Conservation (phyloP, 2,888 invertebrate species). For the Salpingus planirostris region DNA sequence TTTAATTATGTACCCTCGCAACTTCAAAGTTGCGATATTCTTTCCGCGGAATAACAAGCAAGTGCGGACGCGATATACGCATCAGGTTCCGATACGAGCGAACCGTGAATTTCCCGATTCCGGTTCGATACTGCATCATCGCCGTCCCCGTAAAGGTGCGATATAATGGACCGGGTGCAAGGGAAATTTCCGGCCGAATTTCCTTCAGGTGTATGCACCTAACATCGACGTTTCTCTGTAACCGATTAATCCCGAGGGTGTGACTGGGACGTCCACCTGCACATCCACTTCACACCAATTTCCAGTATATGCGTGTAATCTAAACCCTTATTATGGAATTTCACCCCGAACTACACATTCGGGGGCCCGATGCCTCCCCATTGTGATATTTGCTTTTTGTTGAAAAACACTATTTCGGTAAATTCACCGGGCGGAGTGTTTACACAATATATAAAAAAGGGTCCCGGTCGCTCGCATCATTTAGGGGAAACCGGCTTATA, state of each 20-base stretch:
- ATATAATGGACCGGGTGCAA: too few species aligned
- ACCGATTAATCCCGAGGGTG: too few species aligned
- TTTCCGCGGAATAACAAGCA: too few species aligned
- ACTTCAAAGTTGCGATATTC: conserved; percentile 7
- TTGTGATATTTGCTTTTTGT: conserved; percentile 34
- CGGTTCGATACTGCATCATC: too few species aligned
- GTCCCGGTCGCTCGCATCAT: conserved; percentile 16
- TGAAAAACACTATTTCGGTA: conserved; percentile 33
- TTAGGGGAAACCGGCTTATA: conserved; percentile 22
- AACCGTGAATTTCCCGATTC: too few species aligned
- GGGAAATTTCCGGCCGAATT: too few species aligned
- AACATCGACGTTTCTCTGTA: too few species aligned
- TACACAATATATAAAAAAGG: conserved; percentile 37
- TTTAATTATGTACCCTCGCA: conserved; percentile 21
- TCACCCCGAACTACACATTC: conserved; percentile 21
- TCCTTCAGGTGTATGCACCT: too few species aligned
- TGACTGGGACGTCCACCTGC: conserved; percentile 7
- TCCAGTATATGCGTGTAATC: conserved; percentile 12
- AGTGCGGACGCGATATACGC: too few species aligned
- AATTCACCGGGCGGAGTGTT: conserved; percentile 38
- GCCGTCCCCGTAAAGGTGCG: too few species aligned
- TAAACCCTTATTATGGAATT: conserved; percentile 24
- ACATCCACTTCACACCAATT: conserved; percentile 8
- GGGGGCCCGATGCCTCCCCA: conserved; percentile 15
- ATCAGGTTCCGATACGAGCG: too few species aligned